Evolutionary conservation across 37 sponge, comb jelly and placozoan species (phyloP).

Genomic region (Halisarca cf. caerulea): DNA sequence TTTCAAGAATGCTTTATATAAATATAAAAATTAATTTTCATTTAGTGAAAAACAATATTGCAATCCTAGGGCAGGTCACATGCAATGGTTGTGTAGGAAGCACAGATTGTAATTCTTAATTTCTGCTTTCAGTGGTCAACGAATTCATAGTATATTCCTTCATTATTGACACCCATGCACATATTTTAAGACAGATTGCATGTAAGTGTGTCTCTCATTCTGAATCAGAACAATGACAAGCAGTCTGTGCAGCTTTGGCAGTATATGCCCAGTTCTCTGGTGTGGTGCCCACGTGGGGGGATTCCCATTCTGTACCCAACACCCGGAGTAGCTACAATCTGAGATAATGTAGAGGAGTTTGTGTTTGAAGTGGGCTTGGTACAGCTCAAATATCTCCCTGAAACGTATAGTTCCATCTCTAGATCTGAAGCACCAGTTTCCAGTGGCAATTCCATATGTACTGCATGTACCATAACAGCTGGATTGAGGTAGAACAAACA

Average conservation of each 20-base stretch:
- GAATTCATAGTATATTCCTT: background rate
- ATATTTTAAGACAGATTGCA: background rate
- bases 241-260: conserved; percentile 32
- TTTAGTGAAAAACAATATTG: no score
- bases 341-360: conserved; percentile 38
- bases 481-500: conserved; percentile 21
- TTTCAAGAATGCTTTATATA: background rate
- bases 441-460: conserved; percentile 44
- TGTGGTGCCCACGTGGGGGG: conserved; percentile 52
- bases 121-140: background rate
- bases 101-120: background rate
- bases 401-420: conserved; percentile 53
- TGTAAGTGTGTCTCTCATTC: conserved; percentile 18
- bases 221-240: conserved; percentile 1
- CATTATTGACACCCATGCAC: background rate
- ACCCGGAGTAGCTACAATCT: conserved; percentile 56
- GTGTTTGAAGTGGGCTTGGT: conserved; percentile 15
- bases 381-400: conserved; percentile 49
- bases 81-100: background rate
- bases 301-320: conserved; percentile 47
- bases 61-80: background rate
- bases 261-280: conserved; percentile 35
- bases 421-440: conserved; percentile 62
- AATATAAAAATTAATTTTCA: background rate
- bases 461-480: conserved; percentile 48